Conservation (phyloP, 1,140 invertebrate species). For the honey bee (Apis mellifera) region DNA sequence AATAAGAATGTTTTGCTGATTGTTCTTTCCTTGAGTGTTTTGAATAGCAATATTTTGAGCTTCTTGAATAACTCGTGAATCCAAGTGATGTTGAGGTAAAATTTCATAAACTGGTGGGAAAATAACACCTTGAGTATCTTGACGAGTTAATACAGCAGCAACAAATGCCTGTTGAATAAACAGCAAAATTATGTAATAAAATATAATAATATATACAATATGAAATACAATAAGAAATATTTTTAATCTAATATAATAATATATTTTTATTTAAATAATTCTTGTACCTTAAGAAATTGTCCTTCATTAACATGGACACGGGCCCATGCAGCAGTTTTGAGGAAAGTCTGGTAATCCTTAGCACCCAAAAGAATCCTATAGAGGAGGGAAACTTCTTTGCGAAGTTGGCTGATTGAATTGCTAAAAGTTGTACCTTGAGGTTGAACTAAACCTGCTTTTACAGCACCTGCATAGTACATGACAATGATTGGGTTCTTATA, state of each 20-base stretch:
- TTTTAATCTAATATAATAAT: neutral
- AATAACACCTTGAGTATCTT: slow-evolving; percentile 76
- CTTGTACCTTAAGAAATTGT: slow-evolving; percentile 75
- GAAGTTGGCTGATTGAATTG: slow-evolving; percentile 69
- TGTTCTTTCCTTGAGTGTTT: slow-evolving; percentile 52
- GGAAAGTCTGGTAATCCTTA: slow-evolving; percentile 75
- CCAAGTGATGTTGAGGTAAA: slow-evolving; percentile 80
- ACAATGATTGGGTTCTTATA: slow-evolving; percentile 73
- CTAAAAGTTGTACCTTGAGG: slow-evolving; percentile 72
- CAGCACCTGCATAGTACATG: slow-evolving; percentile 69
- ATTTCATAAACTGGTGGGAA: slow-evolving; percentile 81
- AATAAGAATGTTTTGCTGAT: slow-evolving; percentile 67
- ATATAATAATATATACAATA: neutral
- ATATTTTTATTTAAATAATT: neutral
- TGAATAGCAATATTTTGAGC: slow-evolving; percentile 73
- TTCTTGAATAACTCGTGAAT: slow-evolving; percentile 78
- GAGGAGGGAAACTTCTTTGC: slow-evolving; percentile 74
- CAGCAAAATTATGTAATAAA: neutral
- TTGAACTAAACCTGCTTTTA: slow-evolving; percentile 71
- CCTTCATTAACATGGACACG: slow-evolving; percentile 78
- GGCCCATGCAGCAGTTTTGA: slow-evolving; percentile 79
- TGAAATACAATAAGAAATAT: neutral
- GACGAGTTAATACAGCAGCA: slow-evolving; percentile 75
- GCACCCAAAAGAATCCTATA: slow-evolving; percentile 79
- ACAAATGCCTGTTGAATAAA: slow-evolving; percentile 71